Percentiles rank a stretch among this genome's conserved stretches.
phyloP scores from a whole-genome alignment of 2,113 vertebrate genomes.

The Entelurus aequoreus region DNA sequence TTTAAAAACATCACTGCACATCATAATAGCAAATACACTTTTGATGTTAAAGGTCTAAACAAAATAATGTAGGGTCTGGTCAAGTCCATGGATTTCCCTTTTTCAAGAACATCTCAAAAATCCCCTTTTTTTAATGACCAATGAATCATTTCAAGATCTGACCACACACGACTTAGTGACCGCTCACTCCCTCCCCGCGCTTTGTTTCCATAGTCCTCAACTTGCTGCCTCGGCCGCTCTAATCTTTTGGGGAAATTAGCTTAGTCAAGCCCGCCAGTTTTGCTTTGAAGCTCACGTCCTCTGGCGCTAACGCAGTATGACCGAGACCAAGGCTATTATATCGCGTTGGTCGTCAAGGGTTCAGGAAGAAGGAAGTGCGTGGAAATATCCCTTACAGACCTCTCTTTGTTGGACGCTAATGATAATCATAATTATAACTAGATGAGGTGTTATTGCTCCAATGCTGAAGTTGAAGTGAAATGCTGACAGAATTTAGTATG shows the following conservation, averaged over 20 bases:
- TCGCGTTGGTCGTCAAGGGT: background rate
- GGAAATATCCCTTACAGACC: background rate
- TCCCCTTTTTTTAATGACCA: too few species aligned
- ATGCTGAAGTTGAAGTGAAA: too few species aligned
- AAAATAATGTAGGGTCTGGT: too few species aligned
- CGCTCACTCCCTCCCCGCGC: background rate
- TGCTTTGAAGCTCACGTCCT: background rate
- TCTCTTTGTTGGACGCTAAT: background rate
- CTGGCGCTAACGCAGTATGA: background rate
- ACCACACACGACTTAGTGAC: too few species aligned
- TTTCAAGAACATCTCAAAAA: too few species aligned
- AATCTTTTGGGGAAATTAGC: conserved; percentile 9
- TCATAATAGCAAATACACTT: too few species aligned
- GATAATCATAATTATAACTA: too few species aligned
- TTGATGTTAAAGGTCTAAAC: too few species aligned
- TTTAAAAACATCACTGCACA: too few species aligned
- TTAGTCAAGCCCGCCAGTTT: conserved; percentile 8
- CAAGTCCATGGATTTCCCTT: too few species aligned
- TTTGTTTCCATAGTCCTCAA: conserved; percentile 3
- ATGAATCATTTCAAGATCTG: background rate
- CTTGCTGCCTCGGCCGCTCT: background rate
- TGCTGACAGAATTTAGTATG: too few species aligned
- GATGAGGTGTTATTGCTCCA: too few species aligned
- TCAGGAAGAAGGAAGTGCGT: background rate
- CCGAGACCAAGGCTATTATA: background rate